phyloP scores from a whole-genome alignment of 2,888 invertebrate genomes.

The Cataglyphis altisquamis region DNA sequence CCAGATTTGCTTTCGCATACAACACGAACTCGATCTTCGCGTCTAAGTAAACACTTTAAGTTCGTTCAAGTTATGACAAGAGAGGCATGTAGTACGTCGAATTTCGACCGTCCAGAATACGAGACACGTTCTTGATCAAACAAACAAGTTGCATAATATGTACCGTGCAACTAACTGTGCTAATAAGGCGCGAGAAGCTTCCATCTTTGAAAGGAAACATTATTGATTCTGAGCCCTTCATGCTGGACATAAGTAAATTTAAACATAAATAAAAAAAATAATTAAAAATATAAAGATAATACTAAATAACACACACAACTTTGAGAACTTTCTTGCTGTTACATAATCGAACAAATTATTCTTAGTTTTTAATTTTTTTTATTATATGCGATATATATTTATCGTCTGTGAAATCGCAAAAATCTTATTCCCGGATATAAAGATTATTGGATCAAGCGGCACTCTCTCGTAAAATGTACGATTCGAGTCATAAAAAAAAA shows the following conservation, averaged over 20 bases:
- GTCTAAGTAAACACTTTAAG: conserved; percentile 24
- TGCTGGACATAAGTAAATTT: not conserved
- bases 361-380: not conserved
- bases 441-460: not conserved
- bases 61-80: conserved; percentile 30
- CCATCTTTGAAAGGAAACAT: not conserved
- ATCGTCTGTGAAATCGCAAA: not conserved
- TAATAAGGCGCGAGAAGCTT: conserved; percentile 6
- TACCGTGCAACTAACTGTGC: not conserved
- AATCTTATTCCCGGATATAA: not conserved
- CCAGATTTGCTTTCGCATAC: conserved; percentile 16
- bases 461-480: conserved; percentile 8
- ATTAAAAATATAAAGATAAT: not conserved
- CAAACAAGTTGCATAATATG: conserved; percentile 17
- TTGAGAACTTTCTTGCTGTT: not conserved
- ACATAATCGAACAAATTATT: not conserved
- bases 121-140: conserved; percentile 13
- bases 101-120: not conserved
- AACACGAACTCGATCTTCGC: conserved; percentile 9
- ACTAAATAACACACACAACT: not conserved
- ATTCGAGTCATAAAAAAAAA: not conserved
- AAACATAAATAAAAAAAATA: not conserved
- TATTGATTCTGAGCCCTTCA: not conserved
- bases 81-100: not conserved
- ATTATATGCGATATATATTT: not conserved